phyloP scores from a whole-genome alignment of 2,888 invertebrate genomes.

The Noctua fimbriata region DNA sequence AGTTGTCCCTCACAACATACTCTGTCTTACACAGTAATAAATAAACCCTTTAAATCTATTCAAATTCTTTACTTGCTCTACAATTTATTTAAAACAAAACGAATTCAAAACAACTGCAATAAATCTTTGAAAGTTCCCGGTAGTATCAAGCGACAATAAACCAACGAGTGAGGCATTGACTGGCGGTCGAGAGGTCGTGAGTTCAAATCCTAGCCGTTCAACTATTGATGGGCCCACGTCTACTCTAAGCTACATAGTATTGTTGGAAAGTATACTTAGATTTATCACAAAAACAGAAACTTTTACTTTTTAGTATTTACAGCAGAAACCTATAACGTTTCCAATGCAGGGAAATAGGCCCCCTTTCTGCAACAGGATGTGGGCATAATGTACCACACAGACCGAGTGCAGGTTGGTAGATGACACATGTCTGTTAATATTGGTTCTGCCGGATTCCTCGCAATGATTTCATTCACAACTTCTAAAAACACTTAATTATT shows the following conservation, averaged over 20 bases:
- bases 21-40: no score
- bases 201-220: conserved; percentile 60
- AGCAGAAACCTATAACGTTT: not conserved
- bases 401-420: not conserved
- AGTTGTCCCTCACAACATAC: not conserved
- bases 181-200: conserved; percentile 57
- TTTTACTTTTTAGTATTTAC: not conserved
- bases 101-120: conserved; percentile 25
- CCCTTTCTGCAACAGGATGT: not conserved
- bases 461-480: not conserved
- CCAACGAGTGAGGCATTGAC: conserved; percentile 52
- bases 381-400: not conserved
- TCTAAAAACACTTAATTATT: conserved; percentile 22
- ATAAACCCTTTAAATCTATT: not conserved
- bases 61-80: not conserved
- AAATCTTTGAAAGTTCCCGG: conserved; percentile 35
- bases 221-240: conserved; percentile 56
- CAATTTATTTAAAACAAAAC: conserved; percentile 26
- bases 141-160: conserved; percentile 57
- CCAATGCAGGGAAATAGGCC: not conserved
- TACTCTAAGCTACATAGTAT: conserved; percentile 23
- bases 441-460: not conserved
- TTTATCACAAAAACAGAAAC: not conserved
- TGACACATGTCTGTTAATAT: not conserved
- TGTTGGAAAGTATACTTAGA: conserved; percentile 23